Conservation (phyloP, 2,113 vertebrate species). For the Plecotus auritus region DNA sequence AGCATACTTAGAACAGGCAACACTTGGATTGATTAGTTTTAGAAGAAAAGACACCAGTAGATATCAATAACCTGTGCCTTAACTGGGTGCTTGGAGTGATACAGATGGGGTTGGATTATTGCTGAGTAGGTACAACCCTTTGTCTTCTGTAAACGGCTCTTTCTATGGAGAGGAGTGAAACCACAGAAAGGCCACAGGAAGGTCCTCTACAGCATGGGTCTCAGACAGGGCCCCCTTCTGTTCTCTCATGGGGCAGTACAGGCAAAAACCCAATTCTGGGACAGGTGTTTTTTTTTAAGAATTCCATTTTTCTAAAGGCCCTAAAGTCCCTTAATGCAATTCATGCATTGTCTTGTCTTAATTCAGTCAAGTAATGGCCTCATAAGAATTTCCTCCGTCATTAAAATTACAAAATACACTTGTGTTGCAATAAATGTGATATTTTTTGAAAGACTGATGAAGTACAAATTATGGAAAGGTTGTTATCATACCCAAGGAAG, state of each 20-base stretch:
- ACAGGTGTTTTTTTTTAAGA: neutral
- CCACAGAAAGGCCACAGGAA: neutral
- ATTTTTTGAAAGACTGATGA: neutral
- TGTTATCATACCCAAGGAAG: neutral
- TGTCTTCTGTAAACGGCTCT: neutral
- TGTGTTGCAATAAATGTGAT: neutral
- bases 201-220: rapidly evolving
- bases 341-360: neutral
- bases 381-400: neutral
- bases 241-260: rapidly evolving
- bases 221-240: rapidly evolving
- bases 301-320: neutral
- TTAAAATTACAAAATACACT: neutral
- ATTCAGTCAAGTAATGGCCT: neutral
- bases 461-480: neutral
- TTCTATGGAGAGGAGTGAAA: too few relatives aligned
- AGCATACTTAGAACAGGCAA: neutral
- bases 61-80: neutral
- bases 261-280: neutral
- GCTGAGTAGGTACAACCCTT: rapidly evolving
- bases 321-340: neutral
- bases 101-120: rapidly evolving
- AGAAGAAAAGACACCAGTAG: neutral
- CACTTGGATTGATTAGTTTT: neutral
- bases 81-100: rapidly evolving